phyloP scores from a whole-genome alignment of 1,140 invertebrate species.

The Diplogasteroides magnus region DNA sequence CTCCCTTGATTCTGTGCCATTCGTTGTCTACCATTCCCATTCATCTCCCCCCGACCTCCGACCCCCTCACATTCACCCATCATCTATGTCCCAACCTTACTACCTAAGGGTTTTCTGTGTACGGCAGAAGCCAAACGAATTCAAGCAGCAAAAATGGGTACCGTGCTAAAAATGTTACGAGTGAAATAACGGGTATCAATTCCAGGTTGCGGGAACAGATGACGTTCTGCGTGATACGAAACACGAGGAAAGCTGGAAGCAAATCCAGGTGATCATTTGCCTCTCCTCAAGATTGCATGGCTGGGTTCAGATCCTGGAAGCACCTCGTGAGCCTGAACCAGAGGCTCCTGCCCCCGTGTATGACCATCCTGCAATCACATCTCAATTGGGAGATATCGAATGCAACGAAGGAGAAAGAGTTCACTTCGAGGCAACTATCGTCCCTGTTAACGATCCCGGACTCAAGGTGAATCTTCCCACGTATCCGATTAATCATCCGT shows the following conservation, averaged over 20 bases:
- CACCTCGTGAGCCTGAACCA: conserved; percentile 39
- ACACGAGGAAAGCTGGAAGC: conserved; percentile 50
- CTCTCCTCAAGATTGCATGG: too few species aligned
- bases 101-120: background rate
- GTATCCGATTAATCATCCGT: background rate
- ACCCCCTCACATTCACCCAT: background rate
- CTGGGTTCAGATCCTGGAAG: conserved; percentile 50
- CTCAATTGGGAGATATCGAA: conserved; percentile 48
- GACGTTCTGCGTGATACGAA: conserved; percentile 46
- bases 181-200: background rate
- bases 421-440: conserved; percentile 55
- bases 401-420: conserved; percentile 47
- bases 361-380: conserved; percentile 40
- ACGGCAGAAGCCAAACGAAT: background rate
- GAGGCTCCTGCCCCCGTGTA: conserved; percentile 45
- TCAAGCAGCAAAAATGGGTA: too few species aligned
- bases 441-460: conserved; percentile 85
- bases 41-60: background rate
- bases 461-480: conserved; percentile 63
- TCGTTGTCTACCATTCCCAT: background rate
- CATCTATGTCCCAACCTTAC: background rate
- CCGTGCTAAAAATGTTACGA: too few species aligned
- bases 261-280: too few species aligned
- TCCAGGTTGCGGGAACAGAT: conserved; percentile 63
- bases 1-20: too few species aligned